These are phyloP conservation scores for Papilio dardanus DNA, from an alignment of 1,140 invertebrate genomes.

Conservation along the genomic window DNA sequence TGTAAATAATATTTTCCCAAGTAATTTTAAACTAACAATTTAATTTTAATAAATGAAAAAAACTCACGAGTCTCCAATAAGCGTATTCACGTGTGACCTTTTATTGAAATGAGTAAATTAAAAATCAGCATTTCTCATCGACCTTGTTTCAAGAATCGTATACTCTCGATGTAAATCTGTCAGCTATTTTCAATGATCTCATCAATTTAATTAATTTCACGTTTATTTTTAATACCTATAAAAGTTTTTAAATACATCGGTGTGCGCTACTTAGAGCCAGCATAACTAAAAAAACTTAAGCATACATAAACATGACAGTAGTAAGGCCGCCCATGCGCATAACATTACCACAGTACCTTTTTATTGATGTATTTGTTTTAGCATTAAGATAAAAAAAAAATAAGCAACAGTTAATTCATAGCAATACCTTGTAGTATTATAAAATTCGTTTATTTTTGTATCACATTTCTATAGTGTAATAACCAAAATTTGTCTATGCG, in stretches of 20 bases:
- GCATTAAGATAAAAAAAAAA: no score
- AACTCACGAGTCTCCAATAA: neutral
- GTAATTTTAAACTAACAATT: no score
- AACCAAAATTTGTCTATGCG: neutral
- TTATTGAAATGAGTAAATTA: constrained; percentile 13
- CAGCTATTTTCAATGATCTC: constrained; percentile 4
- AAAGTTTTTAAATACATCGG: neutral
- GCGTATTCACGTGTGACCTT: neutral
- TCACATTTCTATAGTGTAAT: neutral
- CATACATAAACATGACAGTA: no score
- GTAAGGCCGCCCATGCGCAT: no score
- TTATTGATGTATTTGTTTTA: no score
- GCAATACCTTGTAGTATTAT: neutral
- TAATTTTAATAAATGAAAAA: neutral
- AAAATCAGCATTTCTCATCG: constrained; percentile 7
- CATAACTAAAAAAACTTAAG: no score
- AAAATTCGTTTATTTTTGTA: neutral
- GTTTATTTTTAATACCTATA: neutral
- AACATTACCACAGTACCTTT: no score
- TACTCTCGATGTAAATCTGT: neutral
- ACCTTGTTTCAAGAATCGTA: constrained; percentile 15
- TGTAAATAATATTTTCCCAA: no score
- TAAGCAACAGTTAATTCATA: no score
- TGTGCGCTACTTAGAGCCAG: no score
- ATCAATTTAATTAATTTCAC: constrained; percentile 13